Conservation (phyloP, 1,140 invertebrate genomes). For the Gryllus bimaculatus region DNA sequence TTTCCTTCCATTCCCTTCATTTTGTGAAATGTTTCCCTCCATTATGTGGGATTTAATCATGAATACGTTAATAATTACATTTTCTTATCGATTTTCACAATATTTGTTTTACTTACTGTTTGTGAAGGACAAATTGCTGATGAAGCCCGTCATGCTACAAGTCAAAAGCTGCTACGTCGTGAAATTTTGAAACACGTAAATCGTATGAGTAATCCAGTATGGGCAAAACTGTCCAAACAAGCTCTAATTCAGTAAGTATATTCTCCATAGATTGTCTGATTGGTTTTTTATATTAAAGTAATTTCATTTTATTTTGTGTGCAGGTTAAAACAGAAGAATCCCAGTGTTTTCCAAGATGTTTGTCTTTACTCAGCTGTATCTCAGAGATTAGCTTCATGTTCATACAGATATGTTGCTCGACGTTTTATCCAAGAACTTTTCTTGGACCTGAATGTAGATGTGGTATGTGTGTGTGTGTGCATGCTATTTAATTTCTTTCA, state of each 20-base stretch:
- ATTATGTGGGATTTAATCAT: too few species aligned
- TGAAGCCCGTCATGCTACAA: constrained; percentile 8
- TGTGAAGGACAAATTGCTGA: background rate
- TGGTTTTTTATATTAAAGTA: background rate
- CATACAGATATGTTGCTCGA: constrained; percentile 71
- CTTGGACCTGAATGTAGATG: constrained; percentile 70
- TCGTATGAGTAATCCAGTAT: constrained; percentile 57
- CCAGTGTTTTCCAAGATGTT: constrained; percentile 72
- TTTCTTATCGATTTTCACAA: too few species aligned
- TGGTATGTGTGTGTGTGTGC: constrained; percentile 35
- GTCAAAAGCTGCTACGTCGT: constrained; percentile 28
- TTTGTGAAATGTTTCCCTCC: too few species aligned
- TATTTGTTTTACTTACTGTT: too few species aligned
- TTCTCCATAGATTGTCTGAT: background rate
- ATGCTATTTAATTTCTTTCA: background rate
- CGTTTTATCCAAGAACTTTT: constrained; percentile 92
- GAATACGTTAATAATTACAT: too few species aligned
- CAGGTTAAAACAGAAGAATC: constrained; percentile 78
- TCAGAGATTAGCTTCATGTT: constrained; percentile 62
- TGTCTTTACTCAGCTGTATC: constrained; percentile 91
- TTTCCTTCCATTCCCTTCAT: too few species aligned
- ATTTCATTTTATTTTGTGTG: background rate
- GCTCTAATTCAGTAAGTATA: constrained; percentile 44
- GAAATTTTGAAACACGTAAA: constrained; percentile 53
- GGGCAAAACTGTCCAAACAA: constrained; percentile 54